These are phyloP conservation scores for Coelopa pilipes DNA, from an alignment of 2,888 invertebrate species.

Conservation along the genomic window DNA sequence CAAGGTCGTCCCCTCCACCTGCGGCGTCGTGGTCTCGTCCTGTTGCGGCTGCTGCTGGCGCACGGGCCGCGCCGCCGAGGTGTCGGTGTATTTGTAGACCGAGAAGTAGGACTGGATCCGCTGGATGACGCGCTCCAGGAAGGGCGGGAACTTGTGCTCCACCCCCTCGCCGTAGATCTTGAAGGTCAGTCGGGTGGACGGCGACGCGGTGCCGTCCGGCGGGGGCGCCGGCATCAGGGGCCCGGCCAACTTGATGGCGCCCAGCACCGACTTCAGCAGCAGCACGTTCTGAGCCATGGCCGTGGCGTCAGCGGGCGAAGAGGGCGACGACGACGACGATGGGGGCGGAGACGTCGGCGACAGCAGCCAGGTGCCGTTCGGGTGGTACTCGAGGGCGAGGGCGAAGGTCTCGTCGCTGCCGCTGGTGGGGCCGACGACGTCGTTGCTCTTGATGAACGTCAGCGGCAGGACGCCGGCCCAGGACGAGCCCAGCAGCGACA, in stretches of 20 bases:
- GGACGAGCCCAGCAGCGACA: neutral
- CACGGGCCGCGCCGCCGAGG: constrained; percentile 62
- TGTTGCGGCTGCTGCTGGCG: neutral
- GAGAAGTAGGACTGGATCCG: constrained; percentile 78
- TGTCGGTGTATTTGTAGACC: constrained; percentile 72
- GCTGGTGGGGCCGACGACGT: neutral
- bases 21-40: neutral
- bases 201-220: neutral
- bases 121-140: constrained; percentile 76
- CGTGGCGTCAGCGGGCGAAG: constrained; percentile 42
- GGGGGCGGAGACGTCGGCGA: too few species aligned
- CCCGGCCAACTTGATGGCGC: constrained; percentile 47
- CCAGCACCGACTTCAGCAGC: constrained; percentile 51
- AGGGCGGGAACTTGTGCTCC: constrained; percentile 73
- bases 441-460: constrained; percentile 16
- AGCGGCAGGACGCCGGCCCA: constrained; percentile 9
- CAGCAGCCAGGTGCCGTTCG: constrained; percentile 55
- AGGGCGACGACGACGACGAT: constrained; percentile 8
- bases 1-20: too few species aligned
- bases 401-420: constrained; percentile 23
- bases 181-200: constrained; percentile 45
- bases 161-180: constrained; percentile 64
- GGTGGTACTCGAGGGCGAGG: constrained; percentile 50
- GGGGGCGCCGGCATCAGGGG: constrained; percentile 9
- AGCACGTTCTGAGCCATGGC: constrained; percentile 46